Conservation (phyloP, 2,797 vertebrate species). For the Eulemur rubriventer region DNA sequence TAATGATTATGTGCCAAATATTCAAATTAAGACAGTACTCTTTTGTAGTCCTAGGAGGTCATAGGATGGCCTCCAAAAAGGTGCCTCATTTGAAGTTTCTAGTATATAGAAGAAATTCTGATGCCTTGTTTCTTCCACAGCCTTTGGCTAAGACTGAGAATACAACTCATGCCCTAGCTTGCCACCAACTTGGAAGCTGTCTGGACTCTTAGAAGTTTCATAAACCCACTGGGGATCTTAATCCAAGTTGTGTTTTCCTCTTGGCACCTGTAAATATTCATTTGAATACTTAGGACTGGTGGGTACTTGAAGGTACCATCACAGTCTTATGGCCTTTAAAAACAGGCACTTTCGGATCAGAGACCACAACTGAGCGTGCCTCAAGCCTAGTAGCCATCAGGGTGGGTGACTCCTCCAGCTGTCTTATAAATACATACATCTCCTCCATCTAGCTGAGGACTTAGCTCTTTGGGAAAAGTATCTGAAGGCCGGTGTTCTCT, state of each 20-base stretch:
- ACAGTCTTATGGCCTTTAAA: not conserved
- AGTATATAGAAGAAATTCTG: not conserved
- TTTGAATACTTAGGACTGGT: not conserved
- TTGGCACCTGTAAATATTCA: not conserved
- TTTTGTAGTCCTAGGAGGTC: not conserved
- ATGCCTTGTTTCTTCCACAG: not conserved
- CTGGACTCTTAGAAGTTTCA: not conserved
- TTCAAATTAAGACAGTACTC: not conserved
- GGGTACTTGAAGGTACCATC: not conserved
- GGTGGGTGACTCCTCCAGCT: not conserved
- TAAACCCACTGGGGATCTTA: not conserved
- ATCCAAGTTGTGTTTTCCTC: not conserved
- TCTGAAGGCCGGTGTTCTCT: not conserved
- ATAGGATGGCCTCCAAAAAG: not conserved
- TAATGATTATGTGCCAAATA: not conserved
- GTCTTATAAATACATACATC: not conserved
- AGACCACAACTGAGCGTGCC: not conserved
- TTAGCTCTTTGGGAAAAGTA: not conserved
- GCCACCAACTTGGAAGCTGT: not conserved
- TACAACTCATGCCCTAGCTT: not conserved
- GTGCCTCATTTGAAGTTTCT: not conserved
- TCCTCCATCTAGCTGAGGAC: not conserved
- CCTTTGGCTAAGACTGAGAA: not conserved
- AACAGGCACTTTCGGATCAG: not conserved
- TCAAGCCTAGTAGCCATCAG: not conserved